Evolutionary conservation across 2,797 vertebrate species (phyloP), one percentile per base, ranked within the genome.

Genomic region (Neolamprologus multifasciatus): DNA sequence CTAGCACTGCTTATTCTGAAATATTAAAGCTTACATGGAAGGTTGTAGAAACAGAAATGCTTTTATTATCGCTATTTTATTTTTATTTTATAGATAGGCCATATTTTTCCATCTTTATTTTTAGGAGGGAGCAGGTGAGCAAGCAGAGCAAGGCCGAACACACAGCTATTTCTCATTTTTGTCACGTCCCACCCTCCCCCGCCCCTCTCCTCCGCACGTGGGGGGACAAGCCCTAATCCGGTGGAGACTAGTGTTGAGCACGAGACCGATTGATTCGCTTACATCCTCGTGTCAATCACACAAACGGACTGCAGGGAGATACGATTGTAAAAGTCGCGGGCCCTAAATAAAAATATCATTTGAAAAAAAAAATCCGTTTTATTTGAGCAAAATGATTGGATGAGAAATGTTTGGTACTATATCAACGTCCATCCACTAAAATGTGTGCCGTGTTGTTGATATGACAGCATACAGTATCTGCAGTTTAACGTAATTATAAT

Each of bases 241-340:
- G 84, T 52, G 78, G 86, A 84, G 91, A 85, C 81, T 21, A 82
- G 77, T 86, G 87, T 86, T 83, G 84, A 86, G 93, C 95, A 93
- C 93, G 90, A 93, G 92, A 93, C 89, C 90, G 84, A 86, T 55
- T 90, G 86, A 93, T 92, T 92, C 64, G 64, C 92, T 94, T 87
- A 93, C 76, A 89, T 77, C 81, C 87, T 45, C 55, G 80, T 84
- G 87, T 91, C 91, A 93, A 83, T 92, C 90, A 93, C 45, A 79
- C 50, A 83, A 55, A 36, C 19, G 9, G 45, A 16, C 9, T n/a
- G 38, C 14, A 45, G 17, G 26, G 59, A 62, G 7, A 36, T 77
- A 31, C 7, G 17, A 51, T 10, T 8, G 14, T 40, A n/a, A 31
- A 5, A 19, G 5, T 19, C 13, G 29, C 2, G 17, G 36, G 36